Conservation (phyloP, 2,797 vertebrate genomes). For the Pipistrellus nathusii region DNA sequence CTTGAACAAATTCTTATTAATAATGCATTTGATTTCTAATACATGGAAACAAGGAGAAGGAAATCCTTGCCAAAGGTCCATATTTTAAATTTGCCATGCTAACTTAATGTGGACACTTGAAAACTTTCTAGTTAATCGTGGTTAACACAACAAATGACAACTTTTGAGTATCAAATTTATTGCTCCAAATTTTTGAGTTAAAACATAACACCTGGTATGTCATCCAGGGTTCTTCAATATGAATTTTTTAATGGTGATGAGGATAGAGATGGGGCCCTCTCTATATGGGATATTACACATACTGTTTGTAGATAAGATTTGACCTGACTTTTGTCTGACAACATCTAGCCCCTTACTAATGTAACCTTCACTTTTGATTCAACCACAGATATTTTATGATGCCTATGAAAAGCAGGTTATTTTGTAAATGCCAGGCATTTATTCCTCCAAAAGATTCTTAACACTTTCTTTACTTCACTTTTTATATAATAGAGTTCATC, state of each 20-base stretch:
- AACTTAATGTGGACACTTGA: background rate
- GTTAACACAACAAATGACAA: slow-evolving; percentile 37
- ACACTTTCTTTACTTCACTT: background rate
- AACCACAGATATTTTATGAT: background rate
- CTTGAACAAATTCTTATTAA: slow-evolving; percentile 7
- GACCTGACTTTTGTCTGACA: background rate
- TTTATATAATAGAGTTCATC: background rate
- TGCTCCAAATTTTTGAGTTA: background rate
- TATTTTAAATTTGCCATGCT: slow-evolving; percentile 3
- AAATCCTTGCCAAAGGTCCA: background rate
- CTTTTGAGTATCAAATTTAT: slow-evolving; percentile 17
- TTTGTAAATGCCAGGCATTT: background rate
- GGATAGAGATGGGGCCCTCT: background rate
- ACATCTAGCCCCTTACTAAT: background rate
- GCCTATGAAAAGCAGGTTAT: background rate
- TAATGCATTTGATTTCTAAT: background rate
- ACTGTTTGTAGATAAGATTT: background rate
- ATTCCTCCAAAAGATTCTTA: background rate
- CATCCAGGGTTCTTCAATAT: background rate
- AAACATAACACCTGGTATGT: background rate
- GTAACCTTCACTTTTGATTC: background rate
- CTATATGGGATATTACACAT: background rate
- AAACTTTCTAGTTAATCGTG: slow-evolving; percentile 24
- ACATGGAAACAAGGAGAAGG: slow-evolving; percentile 16
- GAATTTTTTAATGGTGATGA: background rate